These are phyloP conservation scores for Cyclina sinensis DNA, from an alignment of 1,140 invertebrate genomes.

Conservation along the genomic window DNA sequence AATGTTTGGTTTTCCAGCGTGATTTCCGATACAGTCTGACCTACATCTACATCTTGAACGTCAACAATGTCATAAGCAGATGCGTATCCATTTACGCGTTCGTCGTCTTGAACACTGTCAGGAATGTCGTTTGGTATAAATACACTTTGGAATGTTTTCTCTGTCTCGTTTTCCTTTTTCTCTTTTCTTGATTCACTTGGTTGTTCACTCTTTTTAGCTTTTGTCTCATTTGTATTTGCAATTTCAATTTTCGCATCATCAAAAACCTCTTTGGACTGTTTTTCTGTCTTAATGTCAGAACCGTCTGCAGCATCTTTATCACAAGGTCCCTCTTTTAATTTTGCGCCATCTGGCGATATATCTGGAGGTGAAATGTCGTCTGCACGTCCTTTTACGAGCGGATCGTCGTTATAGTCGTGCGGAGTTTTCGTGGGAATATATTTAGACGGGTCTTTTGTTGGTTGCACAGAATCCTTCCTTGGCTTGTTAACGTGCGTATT, in stretches of 20 bases:
- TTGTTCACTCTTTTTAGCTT: not conserved
- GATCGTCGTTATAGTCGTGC: conserved; percentile 34
- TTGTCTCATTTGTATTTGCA: not conserved
- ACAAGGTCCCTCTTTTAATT: not conserved
- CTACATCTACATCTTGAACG: conserved; percentile 45
- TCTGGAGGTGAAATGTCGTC: not conserved
- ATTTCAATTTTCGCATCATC: not conserved
- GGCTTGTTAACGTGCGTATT: not conserved
- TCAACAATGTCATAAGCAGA: conserved; percentile 30
- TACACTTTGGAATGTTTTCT: not conserved
- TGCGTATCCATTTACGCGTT: not conserved
- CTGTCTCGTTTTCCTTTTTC: not conserved
- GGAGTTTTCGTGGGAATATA: conserved; percentile 7
- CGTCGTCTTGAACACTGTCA: not conserved
- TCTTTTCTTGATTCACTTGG: not conserved
- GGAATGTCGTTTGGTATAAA: conserved; percentile 19
- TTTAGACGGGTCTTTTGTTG: not conserved
- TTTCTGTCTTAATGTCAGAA: not conserved
- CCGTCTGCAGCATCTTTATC: not conserved
- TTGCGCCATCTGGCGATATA: not conserved
- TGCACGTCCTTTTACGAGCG: not conserved
- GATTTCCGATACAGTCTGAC: conserved; percentile 45
- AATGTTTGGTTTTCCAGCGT: conserved; percentile 23
- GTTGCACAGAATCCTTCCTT: conserved; percentile 15
- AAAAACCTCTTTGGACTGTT: not conserved